These are phyloP conservation scores for Sylvicola cinctus DNA, from an alignment of 2,888 invertebrate species.

Conservation along the genomic window DNA sequence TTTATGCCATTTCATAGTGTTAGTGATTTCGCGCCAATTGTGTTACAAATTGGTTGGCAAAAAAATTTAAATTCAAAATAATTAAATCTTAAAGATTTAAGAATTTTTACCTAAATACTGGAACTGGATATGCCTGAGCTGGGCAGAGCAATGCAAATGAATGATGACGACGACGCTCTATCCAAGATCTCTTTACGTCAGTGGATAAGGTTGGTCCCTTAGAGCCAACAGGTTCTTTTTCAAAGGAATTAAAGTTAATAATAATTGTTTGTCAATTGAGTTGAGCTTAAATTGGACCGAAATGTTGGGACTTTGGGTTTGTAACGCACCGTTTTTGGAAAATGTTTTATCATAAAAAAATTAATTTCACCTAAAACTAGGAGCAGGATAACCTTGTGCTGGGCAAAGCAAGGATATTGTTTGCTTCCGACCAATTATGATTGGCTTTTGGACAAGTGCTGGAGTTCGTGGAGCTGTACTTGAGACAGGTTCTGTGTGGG, in stretches of 20 bases:
- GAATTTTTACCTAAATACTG: conserved; percentile 33
- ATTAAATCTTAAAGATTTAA: background rate
- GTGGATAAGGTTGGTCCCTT: conserved; percentile 35
- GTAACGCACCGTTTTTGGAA: conserved; percentile 15
- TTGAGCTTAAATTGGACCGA: background rate
- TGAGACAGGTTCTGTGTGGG: conserved; percentile 27
- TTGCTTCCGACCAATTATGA: conserved; percentile 8
- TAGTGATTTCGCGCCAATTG: conserved; percentile 50
- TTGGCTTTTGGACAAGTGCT: conserved; percentile 20
- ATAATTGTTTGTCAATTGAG: conserved; percentile 1
- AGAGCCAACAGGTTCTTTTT: conserved; percentile 42
- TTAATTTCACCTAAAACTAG: conserved; percentile 39
- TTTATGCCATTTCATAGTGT: conserved; percentile 47
- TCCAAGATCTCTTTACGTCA: conserved; percentile 31
- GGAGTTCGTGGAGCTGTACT: conserved; percentile 31
- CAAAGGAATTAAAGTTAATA: conserved; percentile 11
- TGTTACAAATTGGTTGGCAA: conserved; percentile 28
- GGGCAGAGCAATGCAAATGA: conserved; percentile 51
- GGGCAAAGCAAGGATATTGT: conserved; percentile 44
- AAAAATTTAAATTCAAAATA: background rate
- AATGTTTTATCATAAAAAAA: conserved; percentile 7
- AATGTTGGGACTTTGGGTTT: conserved; percentile 35
- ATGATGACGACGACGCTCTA: conserved; percentile 35
- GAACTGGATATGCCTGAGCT: conserved; percentile 57
- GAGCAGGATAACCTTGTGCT: conserved; percentile 56